phyloP scores from a whole-genome alignment of 2,113 vertebrate species.

The Bagarius yarrelli region DNA sequence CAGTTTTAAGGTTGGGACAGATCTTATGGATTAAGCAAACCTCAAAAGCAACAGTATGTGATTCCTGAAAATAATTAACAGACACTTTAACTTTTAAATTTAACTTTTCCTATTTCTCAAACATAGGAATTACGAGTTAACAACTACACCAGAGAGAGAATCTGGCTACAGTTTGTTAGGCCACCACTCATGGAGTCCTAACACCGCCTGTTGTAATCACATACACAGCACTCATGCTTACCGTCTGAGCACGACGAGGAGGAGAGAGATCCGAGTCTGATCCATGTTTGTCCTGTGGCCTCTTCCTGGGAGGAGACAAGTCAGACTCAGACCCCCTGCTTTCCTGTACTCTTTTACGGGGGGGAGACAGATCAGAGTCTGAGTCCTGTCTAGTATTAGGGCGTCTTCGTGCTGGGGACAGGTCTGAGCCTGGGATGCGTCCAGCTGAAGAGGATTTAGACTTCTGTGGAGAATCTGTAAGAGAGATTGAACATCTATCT shows the following conservation, averaged over 20 bases:
- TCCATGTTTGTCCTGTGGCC: background rate
- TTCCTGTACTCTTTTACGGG: conserved; percentile 51
- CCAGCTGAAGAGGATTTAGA: conserved; percentile 53
- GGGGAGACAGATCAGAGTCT: conserved; percentile 71
- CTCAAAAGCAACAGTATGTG: background rate
- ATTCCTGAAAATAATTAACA: background rate
- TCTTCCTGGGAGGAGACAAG: conserved; percentile 63
- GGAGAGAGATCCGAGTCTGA: conserved; percentile 71
- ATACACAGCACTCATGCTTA: conserved; percentile 12
- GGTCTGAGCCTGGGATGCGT: conserved; percentile 62
- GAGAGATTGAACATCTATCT: background rate
- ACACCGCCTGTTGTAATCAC: background rate
- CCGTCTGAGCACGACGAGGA: conserved; percentile 62
- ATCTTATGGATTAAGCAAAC: background rate
- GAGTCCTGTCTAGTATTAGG: conserved; percentile 44
- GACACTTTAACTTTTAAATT: background rate
- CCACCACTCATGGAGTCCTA: too few relatives aligned
- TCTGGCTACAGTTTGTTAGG: background rate
- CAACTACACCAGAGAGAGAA: background rate
- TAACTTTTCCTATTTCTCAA: background rate
- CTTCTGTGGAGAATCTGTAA: conserved; percentile 61
- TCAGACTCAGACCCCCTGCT: conserved; percentile 57
- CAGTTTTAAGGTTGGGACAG: too few relatives aligned
- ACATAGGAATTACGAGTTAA: background rate
- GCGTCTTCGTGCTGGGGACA: conserved; percentile 62